Evolutionary conservation across 2,113 vertebrate genomes (phyloP).

Genomic region (Notechis scutatus): DNA sequence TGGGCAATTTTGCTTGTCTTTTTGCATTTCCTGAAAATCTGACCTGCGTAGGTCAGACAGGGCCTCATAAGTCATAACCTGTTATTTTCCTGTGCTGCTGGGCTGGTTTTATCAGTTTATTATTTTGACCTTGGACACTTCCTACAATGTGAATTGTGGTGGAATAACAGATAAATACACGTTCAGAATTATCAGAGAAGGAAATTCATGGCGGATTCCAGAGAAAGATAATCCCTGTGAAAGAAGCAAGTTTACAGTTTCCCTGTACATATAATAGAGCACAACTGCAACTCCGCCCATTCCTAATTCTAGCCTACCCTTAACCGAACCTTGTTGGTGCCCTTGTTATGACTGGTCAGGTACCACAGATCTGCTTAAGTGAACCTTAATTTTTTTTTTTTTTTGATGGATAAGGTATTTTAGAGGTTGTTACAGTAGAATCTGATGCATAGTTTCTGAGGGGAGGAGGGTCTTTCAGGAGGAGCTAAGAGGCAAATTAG

Average conservation of each 20-base stretch:
- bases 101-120: not conserved
- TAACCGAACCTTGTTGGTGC: not conserved
- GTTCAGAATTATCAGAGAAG: not conserved
- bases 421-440: not conserved
- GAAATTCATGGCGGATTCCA: not conserved
- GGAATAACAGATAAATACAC: not conserved
- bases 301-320: not conserved
- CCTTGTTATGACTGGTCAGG: not conserved
- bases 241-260: not conserved
- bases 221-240: not conserved
- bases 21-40: not conserved
- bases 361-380: not conserved
- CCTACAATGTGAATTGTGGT: not conserved
- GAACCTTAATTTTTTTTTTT: not conserved
- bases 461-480: not conserved
- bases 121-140: not conserved
- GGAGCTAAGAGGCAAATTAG: not conserved
- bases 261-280: not conserved
- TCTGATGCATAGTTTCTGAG: not conserved
- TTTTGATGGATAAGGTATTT: not conserved
- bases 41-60: not conserved
- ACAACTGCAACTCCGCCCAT: not conserved
- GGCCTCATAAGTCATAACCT: not conserved
- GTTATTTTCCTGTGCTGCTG: not conserved
- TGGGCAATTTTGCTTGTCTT: not conserved